Base-by-base conservation (phyloP, 2,113 vertebrate species). In the Sebastes fasciatus region DNA sequence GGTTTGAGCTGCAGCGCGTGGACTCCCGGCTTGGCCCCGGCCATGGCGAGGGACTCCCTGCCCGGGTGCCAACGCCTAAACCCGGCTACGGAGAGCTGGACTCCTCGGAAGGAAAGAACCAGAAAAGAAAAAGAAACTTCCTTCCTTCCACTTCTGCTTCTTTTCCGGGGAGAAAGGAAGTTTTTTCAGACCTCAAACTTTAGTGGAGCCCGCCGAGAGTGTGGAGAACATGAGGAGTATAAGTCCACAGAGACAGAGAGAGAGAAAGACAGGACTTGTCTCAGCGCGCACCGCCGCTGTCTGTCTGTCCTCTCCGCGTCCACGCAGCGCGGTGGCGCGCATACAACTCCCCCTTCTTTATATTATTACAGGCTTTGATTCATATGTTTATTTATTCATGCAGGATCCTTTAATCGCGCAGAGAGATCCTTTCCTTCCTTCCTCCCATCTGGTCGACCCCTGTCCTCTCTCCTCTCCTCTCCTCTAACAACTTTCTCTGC, bases 1-100 rank as follows among this genome's bases (percentile, higher is more conserved):
- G 96, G 96, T 91, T 97, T 97, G 89, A 98, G 96, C 88, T 97
- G 97, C 87, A 98, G 93, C 82, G 96, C 95, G 92, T 98, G 97
- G 78, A 98, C 97, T 89, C 97, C 97, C 68, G 97, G 96, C 92
- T 96, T 97, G 86, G 97, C 97, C 93, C 97, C 97, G 86, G 97
- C 97, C 97, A 98, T 98, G 90, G 77, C 93, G 86, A 86, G 90
- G 85, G 85, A 83, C 87, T 89, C 86, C 82, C 87, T 78, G 74
- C 90, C 91, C 91, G 90, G 92, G 81, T 89, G 91, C 91, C 92
- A 84, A 95, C 94, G 94, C 94, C 94, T 95, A 84, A 86, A 93
- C 77, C 87, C 92, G 93, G 87, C 85, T 90, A 87, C 76, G 55
- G 81, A 70, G 79, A 79, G 67, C 77, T 46, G 85, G 74, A 76